Evolutionary conservation across 2,113 vertebrate genomes (phyloP).

Genomic region (Tamias sibiricus): DNA sequence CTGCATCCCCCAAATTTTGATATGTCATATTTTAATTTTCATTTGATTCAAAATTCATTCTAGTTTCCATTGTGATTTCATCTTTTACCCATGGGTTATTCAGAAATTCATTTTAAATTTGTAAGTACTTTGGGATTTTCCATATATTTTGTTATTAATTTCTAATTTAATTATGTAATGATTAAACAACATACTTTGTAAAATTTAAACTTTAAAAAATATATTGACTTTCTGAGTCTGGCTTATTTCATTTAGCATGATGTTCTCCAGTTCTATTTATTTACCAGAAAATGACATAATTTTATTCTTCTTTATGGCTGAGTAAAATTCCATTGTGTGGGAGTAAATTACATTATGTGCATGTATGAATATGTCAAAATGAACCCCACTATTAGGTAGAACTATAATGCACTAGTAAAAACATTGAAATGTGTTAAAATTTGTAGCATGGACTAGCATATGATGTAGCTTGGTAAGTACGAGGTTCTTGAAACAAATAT

Average conservation of each 20-base stretch:
- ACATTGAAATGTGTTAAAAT: conserved; percentile 8
- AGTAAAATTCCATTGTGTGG: too few relatives aligned
- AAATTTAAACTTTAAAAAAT: background rate
- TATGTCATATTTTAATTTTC: conserved; percentile 14
- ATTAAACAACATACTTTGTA: background rate
- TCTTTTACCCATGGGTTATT: background rate
- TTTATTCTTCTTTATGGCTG: too few relatives aligned
- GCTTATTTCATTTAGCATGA: too few relatives aligned
- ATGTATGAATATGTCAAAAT: too few relatives aligned
- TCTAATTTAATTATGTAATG: conserved; percentile 36
- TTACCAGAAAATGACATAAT: too few relatives aligned
- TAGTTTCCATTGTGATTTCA: background rate
- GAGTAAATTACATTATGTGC: too few relatives aligned
- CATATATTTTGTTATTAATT: conserved; percentile 4
- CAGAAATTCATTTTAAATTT: conserved; percentile 32
- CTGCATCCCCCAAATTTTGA: background rate
- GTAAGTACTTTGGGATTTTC: background rate
- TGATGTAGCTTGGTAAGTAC: background rate
- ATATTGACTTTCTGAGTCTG: too few relatives aligned
- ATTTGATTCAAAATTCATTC: conserved; percentile 4
- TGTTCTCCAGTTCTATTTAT: too few relatives aligned
- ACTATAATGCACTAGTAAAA: background rate
- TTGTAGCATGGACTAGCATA: background rate
- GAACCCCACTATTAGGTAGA: too few relatives aligned
- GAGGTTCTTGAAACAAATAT: background rate